phyloP scores from a whole-genome alignment of 2,113 vertebrate species.

The Anas platyrhynchos region DNA sequence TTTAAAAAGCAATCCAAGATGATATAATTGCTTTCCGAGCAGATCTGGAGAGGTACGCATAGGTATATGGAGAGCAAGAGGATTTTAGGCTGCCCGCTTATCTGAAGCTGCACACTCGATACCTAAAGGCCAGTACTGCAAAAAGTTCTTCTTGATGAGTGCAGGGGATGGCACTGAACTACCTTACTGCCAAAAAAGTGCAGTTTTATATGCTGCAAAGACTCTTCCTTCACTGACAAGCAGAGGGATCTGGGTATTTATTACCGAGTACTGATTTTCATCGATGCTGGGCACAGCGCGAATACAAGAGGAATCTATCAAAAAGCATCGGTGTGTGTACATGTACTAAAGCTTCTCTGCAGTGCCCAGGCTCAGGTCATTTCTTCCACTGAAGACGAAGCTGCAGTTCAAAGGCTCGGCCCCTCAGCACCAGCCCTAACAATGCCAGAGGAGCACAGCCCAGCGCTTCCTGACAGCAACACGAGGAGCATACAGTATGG shows the following conservation, averaged over 20 bases:
- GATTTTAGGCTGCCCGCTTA: not conserved
- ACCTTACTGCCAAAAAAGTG: not conserved
- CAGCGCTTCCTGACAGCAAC: fast-evolving
- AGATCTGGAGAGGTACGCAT: fast-evolving
- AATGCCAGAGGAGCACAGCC: not conserved
- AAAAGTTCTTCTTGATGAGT: not conserved
- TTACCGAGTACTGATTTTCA: fast-evolving
- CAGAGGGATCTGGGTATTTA: not conserved
- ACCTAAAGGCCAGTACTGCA: not conserved
- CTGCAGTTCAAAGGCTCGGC: not conserved
- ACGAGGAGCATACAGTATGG: not conserved
- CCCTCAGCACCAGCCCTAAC: not conserved
- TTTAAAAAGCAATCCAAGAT: not conserved
- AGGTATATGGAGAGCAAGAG: not conserved
- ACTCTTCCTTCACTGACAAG: not conserved
- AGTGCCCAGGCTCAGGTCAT: not conserved
- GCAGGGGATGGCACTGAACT: not conserved
- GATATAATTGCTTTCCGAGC: not conserved
- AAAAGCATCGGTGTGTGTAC: fast-evolving
- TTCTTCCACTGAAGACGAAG: not conserved
- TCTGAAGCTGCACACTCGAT: not conserved
- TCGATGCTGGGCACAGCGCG: not conserved
- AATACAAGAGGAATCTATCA: not conserved
- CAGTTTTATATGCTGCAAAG: not conserved
- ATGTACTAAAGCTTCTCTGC: not conserved